Conservation (phyloP, 2,888 invertebrate genomes). For the Altica lythri region DNA sequence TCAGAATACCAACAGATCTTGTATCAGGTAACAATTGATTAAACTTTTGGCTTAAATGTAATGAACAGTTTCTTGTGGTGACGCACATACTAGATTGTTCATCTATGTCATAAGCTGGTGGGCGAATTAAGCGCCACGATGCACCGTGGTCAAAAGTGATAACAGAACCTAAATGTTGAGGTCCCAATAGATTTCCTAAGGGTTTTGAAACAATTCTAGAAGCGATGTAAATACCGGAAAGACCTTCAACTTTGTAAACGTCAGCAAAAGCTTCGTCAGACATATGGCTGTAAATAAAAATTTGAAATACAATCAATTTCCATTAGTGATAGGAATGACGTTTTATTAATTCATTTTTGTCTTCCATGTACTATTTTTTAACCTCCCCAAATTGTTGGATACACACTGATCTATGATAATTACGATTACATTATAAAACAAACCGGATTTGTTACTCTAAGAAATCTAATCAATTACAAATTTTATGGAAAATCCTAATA, state of each 20-base stretch:
- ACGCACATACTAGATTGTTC: constrained; percentile 71
- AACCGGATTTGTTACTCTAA: too few species aligned
- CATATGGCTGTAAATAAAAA: constrained; percentile 64
- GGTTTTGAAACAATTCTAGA: constrained; percentile 71
- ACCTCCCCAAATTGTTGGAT: too few species aligned
- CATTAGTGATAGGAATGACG: too few species aligned
- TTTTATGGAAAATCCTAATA: too few species aligned
- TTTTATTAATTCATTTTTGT: too few species aligned
- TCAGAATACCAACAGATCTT: constrained; percentile 80
- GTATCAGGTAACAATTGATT: constrained; percentile 81
- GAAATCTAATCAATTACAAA: too few species aligned
- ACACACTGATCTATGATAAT: too few species aligned
- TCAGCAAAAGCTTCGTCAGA: constrained; percentile 85
- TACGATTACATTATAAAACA: too few species aligned
- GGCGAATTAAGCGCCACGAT: constrained; percentile 76
- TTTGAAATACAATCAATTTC: too few species aligned
- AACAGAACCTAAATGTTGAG: constrained; percentile 76
- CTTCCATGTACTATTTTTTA: too few species aligned
- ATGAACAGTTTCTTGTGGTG: constrained; percentile 71
- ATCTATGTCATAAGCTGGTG: constrained; percentile 72
- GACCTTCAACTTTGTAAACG: constrained; percentile 83
- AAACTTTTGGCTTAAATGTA: constrained; percentile 87
- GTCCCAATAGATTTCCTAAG: constrained; percentile 61
- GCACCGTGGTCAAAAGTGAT: constrained; percentile 89
- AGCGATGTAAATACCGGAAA: constrained; percentile 88